A percentile compares a stretch with the other conserved stretches of the same genome.
These are phyloP conservation scores for Chlorops oryzae DNA, from an alignment of 1,140 invertebrate species.

Conservation along the genomic window DNA sequence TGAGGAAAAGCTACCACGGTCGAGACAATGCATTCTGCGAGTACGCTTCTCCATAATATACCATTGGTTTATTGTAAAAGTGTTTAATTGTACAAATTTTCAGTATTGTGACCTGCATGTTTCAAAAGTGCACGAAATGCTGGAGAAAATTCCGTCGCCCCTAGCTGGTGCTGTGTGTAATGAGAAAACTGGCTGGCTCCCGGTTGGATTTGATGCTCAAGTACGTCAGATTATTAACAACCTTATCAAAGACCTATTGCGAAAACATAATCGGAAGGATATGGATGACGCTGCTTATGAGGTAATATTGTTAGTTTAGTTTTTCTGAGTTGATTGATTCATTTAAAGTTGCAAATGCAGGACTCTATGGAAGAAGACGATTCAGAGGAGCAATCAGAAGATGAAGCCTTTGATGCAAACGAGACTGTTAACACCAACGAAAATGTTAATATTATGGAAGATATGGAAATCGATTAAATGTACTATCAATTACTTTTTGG, in stretches of 20 bases:
- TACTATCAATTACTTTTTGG: too few species aligned
- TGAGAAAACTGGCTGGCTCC: slow-evolving; percentile 69
- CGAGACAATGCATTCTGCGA: slow-evolving; percentile 38
- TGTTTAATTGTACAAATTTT: slow-evolving; percentile 25
- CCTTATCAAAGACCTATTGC: slow-evolving; percentile 54
- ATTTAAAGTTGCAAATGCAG: too few species aligned
- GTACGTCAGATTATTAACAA: slow-evolving; percentile 63
- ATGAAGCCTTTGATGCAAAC: too few species aligned
- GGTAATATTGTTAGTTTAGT: too few species aligned
- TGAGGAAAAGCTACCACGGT: slow-evolving; percentile 35
- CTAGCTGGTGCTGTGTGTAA: slow-evolving; percentile 60
- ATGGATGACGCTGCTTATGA: too few species aligned
- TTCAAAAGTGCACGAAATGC: slow-evolving; percentile 75
- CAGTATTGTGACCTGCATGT: slow-evolving; percentile 79
- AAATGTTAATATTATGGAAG: too few species aligned
- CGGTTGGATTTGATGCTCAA: slow-evolving; percentile 59
- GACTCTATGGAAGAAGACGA: too few species aligned
- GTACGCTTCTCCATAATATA: slow-evolving; percentile 11
- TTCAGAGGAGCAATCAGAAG: slow-evolving; percentile 26
- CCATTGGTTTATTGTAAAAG: slow-evolving; percentile 2
- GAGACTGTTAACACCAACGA: too few species aligned
- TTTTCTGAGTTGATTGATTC: too few species aligned
- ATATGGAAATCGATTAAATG: too few species aligned
- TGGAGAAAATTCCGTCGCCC: slow-evolving; percentile 61
- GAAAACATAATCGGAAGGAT: slow-evolving; percentile 48